These are phyloP conservation scores for Hipposideros armiger DNA, from an alignment of 2,113 vertebrate genomes.

Conservation along the genomic window DNA sequence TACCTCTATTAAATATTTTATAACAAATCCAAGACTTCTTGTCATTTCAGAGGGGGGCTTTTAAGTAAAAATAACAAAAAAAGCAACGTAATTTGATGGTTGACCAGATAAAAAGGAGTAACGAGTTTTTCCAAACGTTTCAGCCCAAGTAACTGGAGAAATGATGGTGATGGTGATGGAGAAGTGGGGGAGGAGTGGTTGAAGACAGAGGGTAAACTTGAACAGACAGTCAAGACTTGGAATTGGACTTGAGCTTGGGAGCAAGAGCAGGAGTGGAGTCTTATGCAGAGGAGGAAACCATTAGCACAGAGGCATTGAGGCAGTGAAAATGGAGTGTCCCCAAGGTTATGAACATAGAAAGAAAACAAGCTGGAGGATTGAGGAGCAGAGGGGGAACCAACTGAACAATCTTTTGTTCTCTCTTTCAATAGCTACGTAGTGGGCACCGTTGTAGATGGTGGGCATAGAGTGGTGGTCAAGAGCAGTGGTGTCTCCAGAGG, in stretches of 20 bases:
- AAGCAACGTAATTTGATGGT: neutral
- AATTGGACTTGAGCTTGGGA: neutral
- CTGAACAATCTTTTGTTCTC: neutral
- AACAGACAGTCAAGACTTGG: neutral
- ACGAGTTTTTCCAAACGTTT: neutral
- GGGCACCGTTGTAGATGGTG: neutral
- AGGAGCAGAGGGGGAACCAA: neutral
- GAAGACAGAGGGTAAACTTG: neutral
- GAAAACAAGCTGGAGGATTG: neutral
- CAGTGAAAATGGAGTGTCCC: neutral
- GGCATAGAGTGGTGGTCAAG: neutral
- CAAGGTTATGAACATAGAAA: neutral
- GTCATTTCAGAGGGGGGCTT: neutral
- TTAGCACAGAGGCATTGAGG: neutral
- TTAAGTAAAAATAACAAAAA: neutral
- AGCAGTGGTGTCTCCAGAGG: neutral
- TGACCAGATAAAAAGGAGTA: neutral
- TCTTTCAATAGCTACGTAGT: neutral
- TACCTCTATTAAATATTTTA: conserved; percentile 5
- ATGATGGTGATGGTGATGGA: neutral
- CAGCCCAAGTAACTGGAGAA: neutral
- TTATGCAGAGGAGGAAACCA: neutral
- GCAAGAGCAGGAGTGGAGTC: neutral
- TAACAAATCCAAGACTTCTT: neutral
- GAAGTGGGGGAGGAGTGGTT: neutral